These are phyloP conservation scores for Potamilus streckersoni DNA, from an alignment of 1,140 invertebrate species.

Conservation along the genomic window DNA sequence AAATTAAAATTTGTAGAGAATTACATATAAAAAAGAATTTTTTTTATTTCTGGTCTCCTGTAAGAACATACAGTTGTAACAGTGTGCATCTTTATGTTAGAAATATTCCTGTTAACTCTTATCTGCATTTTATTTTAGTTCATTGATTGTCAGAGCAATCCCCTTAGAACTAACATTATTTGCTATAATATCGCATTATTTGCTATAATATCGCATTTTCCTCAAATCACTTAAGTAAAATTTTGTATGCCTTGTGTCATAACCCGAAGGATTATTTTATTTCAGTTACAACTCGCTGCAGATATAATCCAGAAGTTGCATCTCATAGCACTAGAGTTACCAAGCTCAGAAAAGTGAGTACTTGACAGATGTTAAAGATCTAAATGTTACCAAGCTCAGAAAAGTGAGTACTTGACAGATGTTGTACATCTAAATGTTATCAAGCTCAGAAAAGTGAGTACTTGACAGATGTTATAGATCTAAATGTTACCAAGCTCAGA, in stretches of 20 bases:
- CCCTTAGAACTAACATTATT: neutral
- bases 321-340: slow-evolving; percentile 93
- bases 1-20: no score
- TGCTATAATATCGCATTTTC: neutral
- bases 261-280: slow-evolving; percentile 19
- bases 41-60: no score
- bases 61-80: no score
- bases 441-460: slow-evolving; percentile 63
- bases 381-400: slow-evolving; percentile 69
- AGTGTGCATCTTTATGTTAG: neutral
- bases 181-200: no score
- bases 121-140: neutral
- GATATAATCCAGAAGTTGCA: slow-evolving; percentile 98
- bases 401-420: slow-evolving; percentile 51
- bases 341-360: slow-evolving; percentile 64
- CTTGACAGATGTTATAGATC: slow-evolving; percentile 4
- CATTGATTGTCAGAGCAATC: neutral
- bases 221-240: no score
- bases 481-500: slow-evolving; percentile 69
- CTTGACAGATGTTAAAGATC: neutral
- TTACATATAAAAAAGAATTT: no score
- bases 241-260: slow-evolving; percentile 27
- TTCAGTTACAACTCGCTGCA: slow-evolving; percentile 92
- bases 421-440: slow-evolving; percentile 67
- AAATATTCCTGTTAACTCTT: neutral